Base-by-base conservation (phyloP, 2,888 invertebrate genomes). In the Philhelius pedissequus region DNA sequence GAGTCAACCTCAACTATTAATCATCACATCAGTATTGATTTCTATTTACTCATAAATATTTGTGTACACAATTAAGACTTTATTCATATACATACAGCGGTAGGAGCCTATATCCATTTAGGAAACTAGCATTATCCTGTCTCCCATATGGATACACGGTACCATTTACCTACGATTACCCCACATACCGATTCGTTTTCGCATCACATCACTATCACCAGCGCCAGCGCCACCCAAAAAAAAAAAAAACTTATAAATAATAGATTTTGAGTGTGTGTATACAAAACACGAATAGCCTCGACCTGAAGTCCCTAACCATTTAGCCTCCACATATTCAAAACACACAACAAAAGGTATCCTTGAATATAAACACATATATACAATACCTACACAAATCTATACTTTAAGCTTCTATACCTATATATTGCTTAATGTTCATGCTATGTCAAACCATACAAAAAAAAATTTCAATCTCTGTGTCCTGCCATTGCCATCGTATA, bases 181-280 rank as follows among this genome's bases (percentile, higher is more conserved):
- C 15, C 25, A 9, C 18, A 15, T 3, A 8, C 11, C 11, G 4
- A 2, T 13, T 18, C 15, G n/a, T n/a, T n/a, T n/a, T n/a, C n/a
- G 3, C 3, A 15, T 15, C 9, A 8, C 8, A 3, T 15, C 15
- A 3, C 11, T n/a, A 20, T 45, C 11, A 1, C 40, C 25, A 60
- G 7, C 25, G 15, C 52, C 15, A 52, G 13, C 9, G 18, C 27
- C 52, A 1, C 15, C 27, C 43, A 27, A 43, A 79, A 62, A 64
- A 38, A 70, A 70, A 52, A 84, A 70, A 83, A 79, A 45, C 70
- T 84, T 70, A 75, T 84, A 79, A 84, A 84, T 79, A 84, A 79
- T 84, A 79, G 74, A 84, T 79, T 66, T 30, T 20, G 52, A 75
- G 74, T 74, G 74, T 48, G 75, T 75, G 70, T 69, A 45, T 27